These are phyloP conservation scores for Idaea biselata DNA, from an alignment of 2,888 invertebrate species.

Conservation along the genomic window DNA sequence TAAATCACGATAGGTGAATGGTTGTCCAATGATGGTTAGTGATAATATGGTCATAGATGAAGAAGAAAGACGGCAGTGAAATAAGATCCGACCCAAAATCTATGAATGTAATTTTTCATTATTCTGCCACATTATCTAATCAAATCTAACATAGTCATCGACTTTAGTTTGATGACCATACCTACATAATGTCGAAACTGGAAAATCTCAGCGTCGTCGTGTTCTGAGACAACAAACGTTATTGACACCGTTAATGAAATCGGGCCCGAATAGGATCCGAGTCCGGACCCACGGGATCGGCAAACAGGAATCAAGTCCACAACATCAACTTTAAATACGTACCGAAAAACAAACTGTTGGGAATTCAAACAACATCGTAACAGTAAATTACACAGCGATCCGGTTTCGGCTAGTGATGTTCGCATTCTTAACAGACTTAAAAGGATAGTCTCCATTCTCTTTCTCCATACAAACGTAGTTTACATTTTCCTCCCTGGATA, in stretches of 20 bases:
- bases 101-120: too few species aligned
- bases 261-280: constrained; percentile 19
- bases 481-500: too few species aligned
- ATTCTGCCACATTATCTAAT: too few species aligned
- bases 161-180: too few species aligned
- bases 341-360: constrained; percentile 55
- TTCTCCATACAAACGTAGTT: too few species aligned
- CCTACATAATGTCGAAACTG: constrained; percentile 7
- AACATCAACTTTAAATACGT: constrained; percentile 45
- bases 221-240: constrained; percentile 21
- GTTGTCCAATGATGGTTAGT: too few species aligned
- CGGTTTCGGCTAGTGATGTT: constrained; percentile 34
- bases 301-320: constrained; percentile 38
- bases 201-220: background rate
- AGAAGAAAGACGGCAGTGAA: too few species aligned
- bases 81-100: too few species aligned
- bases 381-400: constrained; percentile 69
- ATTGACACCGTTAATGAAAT: constrained; percentile 20
- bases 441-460: too few species aligned
- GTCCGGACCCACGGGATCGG: constrained; percentile 27
- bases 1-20: too few species aligned
- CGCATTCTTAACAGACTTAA: background rate
- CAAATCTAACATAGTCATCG: too few species aligned
- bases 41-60: too few species aligned
- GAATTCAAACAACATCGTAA: constrained; percentile 51